These are phyloP conservation scores for Syrmaticus mikado DNA, from an alignment of 2,113 vertebrate species.

Conservation along the genomic window DNA sequence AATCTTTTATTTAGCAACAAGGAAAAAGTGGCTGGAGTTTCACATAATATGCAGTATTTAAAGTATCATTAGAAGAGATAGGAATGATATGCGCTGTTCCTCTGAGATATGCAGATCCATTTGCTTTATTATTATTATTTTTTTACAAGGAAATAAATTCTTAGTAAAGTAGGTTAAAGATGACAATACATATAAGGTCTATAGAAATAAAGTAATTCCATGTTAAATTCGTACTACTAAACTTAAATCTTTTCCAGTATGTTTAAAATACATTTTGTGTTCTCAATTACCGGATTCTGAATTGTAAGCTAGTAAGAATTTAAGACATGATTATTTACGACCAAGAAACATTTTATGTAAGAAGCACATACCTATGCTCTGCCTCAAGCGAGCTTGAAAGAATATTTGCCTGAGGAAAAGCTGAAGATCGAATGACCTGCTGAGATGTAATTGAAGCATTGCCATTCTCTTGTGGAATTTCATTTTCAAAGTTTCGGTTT, in stretches of 20 bases:
- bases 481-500: constrained; percentile 79
- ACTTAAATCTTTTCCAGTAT: background rate
- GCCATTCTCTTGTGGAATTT: constrained; percentile 73
- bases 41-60: background rate
- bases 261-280: background rate
- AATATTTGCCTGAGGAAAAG: constrained; percentile 77
- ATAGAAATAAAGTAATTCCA: background rate
- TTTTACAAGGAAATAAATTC: background rate
- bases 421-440: constrained; percentile 74
- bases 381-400: constrained; percentile 87
- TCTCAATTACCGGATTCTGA: background rate
- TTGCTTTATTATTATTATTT: background rate
- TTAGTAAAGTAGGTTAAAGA: background rate
- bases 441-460: constrained; percentile 72
- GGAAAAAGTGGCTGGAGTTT: background rate
- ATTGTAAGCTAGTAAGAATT: background rate
- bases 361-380: constrained; percentile 80
- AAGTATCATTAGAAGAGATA: background rate
- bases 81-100: background rate
- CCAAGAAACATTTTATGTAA: background rate
- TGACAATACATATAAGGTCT: background rate
- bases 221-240: background rate
- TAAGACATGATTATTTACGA: background rate
- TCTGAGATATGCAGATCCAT: background rate
- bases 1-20: background rate